Evolutionary conservation across 2,888 invertebrate genomes (phyloP).

Genomic region (Euphydryas editha): DNA sequence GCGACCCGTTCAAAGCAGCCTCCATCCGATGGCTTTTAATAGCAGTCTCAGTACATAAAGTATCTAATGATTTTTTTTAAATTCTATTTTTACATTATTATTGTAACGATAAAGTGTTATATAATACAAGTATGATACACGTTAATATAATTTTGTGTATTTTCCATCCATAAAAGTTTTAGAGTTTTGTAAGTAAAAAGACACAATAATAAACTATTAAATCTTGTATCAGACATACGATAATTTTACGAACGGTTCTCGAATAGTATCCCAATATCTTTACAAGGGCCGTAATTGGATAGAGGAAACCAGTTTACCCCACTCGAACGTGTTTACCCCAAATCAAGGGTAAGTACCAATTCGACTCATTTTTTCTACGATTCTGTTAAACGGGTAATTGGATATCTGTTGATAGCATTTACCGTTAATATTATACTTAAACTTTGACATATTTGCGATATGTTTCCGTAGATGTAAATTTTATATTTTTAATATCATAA

Average conservation of each 20-base stretch:
- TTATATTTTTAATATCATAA: too few relatives aligned
- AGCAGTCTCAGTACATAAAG: too few relatives aligned
- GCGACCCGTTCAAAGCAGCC: too few relatives aligned
- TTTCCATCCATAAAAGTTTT: too few relatives aligned
- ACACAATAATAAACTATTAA: background rate
- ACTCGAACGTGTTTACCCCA: constrained; percentile 76
- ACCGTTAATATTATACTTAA: background rate
- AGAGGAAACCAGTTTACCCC: constrained; percentile 80
- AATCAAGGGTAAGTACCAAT: constrained; percentile 71
- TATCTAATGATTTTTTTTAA: too few relatives aligned
- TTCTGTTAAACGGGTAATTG: constrained; percentile 41
- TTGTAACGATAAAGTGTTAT: too few relatives aligned
- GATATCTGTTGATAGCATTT: constrained; percentile 18
- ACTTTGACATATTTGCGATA: background rate
- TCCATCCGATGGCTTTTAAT: too few relatives aligned
- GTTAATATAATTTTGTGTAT: too few relatives aligned
- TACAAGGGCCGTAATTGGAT: constrained; percentile 77
- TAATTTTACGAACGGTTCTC: constrained; percentile 29
- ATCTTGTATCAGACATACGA: background rate
- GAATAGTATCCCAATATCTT: constrained; percentile 53
- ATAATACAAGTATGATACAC: too few relatives aligned
- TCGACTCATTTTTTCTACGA: constrained; percentile 54
- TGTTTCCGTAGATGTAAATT: too few relatives aligned
- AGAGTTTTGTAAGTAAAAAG: background rate
- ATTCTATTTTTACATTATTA: too few relatives aligned